phyloP scores from a whole-genome alignment of 2,888 invertebrate genomes.

The Acanthosepion esculentum region DNA sequence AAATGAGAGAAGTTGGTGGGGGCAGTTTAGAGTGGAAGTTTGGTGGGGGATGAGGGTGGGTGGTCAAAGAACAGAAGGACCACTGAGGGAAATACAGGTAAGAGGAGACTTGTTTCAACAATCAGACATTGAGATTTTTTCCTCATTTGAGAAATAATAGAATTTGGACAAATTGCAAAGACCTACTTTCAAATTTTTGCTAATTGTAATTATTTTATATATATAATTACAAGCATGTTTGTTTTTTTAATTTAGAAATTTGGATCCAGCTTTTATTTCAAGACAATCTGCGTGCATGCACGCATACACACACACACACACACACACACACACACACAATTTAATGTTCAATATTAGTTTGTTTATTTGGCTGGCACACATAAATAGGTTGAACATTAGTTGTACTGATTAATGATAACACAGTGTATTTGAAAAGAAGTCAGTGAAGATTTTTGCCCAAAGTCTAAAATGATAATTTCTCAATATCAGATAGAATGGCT shows the following conservation, averaged over 20 bases:
- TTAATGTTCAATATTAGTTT: not conserved
- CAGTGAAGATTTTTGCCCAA: not conserved
- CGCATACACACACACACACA: not conserved
- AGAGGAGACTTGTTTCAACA: no score
- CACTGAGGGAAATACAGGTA: not conserved
- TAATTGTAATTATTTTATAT: not conserved
- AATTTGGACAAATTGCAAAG: slow-evolving; percentile 18
- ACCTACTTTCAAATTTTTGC: not conserved
- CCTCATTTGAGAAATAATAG: not conserved
- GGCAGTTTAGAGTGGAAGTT: not conserved
- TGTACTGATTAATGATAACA: not conserved
- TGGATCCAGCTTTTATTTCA: not conserved
- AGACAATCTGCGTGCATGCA: no score
- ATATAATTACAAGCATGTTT: not conserved
- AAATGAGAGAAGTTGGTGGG: not conserved
- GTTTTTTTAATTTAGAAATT: not conserved
- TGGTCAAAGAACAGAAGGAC: not conserved
- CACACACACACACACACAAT: not conserved
- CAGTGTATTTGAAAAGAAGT: not conserved
- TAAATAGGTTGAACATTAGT: not conserved
- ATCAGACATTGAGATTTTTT: not conserved
- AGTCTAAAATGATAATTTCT: not conserved
- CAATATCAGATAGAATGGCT: not conserved
- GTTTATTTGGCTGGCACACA: not conserved
- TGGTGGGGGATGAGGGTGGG: not conserved